phyloP scores from a whole-genome alignment of 64 coral and sea anemone species.

The Montipora foliosa region DNA sequence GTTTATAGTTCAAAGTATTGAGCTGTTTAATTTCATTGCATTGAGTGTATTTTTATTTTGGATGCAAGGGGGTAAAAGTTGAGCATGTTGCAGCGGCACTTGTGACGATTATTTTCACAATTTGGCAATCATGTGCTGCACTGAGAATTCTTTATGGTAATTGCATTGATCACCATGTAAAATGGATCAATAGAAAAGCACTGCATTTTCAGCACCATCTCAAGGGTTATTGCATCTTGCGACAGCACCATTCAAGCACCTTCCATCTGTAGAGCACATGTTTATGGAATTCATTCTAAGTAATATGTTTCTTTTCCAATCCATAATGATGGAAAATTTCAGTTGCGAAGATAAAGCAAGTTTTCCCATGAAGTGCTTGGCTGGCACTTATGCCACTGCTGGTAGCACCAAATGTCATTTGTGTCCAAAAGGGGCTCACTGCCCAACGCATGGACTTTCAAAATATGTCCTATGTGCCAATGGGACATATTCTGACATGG shows the following conservation, averaged over 20 bases:
- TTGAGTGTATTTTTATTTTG: too few relatives aligned
- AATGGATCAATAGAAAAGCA: background rate
- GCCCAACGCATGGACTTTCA: constrained; percentile 48
- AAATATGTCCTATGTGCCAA: constrained; percentile 46
- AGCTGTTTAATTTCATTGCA: too few relatives aligned
- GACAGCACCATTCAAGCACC: too few relatives aligned
- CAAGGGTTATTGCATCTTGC: background rate
- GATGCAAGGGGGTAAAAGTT: too few relatives aligned
- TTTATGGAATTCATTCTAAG: too few relatives aligned
- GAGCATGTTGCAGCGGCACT: too few relatives aligned
- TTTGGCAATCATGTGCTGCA: background rate
- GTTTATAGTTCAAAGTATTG: too few relatives aligned
- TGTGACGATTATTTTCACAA: too few relatives aligned
- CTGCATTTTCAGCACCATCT: background rate
- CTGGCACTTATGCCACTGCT: constrained; percentile 42
- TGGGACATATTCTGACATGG: constrained; percentile 12
- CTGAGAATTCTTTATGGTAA: background rate
- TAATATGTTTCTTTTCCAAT: background rate
- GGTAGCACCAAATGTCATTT: constrained; percentile 54
- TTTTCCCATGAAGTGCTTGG: constrained; percentile 26
- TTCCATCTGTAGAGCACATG: background rate
- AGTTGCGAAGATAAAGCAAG: constrained; percentile 27
- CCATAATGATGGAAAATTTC: background rate
- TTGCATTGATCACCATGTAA: background rate
- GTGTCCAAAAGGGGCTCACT: constrained; percentile 68